A percentile compares a stretch with the other conserved stretches of the same genome.
Evolutionary conservation across 2,888 invertebrate species (phyloP).

Genomic region (Phyllotreta striolata): DNA sequence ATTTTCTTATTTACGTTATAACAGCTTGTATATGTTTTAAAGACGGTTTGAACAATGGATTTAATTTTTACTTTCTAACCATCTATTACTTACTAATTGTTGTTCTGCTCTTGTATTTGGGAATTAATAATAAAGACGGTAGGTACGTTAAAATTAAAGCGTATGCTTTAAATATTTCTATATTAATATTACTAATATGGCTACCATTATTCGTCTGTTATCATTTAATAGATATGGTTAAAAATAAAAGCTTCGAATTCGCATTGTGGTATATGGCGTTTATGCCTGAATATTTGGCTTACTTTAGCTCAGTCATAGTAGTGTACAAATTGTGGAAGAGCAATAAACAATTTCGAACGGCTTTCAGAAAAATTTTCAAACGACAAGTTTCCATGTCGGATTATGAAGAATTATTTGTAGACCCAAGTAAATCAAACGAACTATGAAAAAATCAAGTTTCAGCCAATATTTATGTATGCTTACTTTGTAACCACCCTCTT

Average conservation of each 20-base stretch:
- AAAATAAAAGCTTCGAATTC: constrained; percentile 23
- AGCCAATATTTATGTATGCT: background rate
- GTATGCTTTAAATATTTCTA: constrained; percentile 30
- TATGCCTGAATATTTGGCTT: constrained; percentile 39
- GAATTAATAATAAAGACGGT: constrained; percentile 23
- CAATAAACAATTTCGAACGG: constrained; percentile 35
- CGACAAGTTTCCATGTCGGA: constrained; percentile 29
- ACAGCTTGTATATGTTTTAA: constrained; percentile 40
- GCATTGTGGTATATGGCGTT: constrained; percentile 40
- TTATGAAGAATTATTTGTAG: constrained; percentile 35
- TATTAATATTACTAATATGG: constrained; percentile 31
- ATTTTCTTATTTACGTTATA: constrained; percentile 37
- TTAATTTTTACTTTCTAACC: constrained; percentile 39
- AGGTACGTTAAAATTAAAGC: constrained; percentile 22
- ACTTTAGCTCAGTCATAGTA: constrained; percentile 31
- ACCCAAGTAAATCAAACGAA: constrained; percentile 17
- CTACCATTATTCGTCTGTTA: constrained; percentile 37
- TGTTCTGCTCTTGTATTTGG: constrained; percentile 27
- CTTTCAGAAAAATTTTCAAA: constrained; percentile 35
- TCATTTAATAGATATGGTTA: constrained; percentile 34
- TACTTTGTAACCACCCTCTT: too few relatives aligned
- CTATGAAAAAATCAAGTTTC: background rate
- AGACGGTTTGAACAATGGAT: constrained; percentile 29
- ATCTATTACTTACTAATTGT: constrained; percentile 30
- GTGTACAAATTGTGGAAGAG: constrained; percentile 34